Percentiles rank a stretch among this genome's conserved stretches.
Conservation (phyloP, 2,888 invertebrate species). For the Aspidiotus destructor region DNA sequence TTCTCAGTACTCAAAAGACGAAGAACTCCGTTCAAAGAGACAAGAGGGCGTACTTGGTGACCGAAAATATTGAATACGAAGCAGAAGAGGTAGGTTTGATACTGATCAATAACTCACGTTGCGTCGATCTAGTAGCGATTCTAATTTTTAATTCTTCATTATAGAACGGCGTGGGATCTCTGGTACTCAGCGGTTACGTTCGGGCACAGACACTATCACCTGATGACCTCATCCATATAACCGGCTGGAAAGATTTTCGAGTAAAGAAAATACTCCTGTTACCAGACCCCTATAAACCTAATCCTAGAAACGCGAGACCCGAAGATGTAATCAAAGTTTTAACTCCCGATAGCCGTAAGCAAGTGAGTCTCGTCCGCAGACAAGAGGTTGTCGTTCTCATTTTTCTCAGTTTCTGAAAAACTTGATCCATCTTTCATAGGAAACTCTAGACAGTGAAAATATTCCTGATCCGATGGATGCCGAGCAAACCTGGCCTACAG, state of each 20-base stretch:
- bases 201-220: slow-evolving; percentile 74
- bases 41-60: slow-evolving; percentile 71
- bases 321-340: slow-evolving; percentile 22
- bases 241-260: slow-evolving; percentile 89
- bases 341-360: slow-evolving; percentile 11
- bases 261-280: slow-evolving; percentile 66
- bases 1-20: slow-evolving; percentile 74
- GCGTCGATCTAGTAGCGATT: not conserved
- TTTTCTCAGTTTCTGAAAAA: too few relatives aligned
- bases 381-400: not conserved
- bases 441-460: slow-evolving; percentile 67
- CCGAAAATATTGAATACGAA: slow-evolving; percentile 48
- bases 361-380: slow-evolving; percentile 32
- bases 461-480: slow-evolving; percentile 82
- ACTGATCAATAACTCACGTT: not conserved
- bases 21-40: slow-evolving; percentile 63
- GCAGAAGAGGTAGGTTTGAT: slow-evolving; percentile 34
- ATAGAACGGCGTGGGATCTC: not conserved
- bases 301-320: slow-evolving; percentile 28
- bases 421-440: slow-evolving; percentile 41
- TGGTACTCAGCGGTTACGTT: slow-evolving; percentile 64
- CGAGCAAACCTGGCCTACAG: slow-evolving; percentile 95
- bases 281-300: slow-evolving; percentile 50
- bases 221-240: slow-evolving; percentile 80
- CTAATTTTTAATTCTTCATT: slow-evolving; percentile 4